Evolutionary conservation across 2,888 invertebrate species (phyloP).

Genomic region (Caradrina kadenii): DNA sequence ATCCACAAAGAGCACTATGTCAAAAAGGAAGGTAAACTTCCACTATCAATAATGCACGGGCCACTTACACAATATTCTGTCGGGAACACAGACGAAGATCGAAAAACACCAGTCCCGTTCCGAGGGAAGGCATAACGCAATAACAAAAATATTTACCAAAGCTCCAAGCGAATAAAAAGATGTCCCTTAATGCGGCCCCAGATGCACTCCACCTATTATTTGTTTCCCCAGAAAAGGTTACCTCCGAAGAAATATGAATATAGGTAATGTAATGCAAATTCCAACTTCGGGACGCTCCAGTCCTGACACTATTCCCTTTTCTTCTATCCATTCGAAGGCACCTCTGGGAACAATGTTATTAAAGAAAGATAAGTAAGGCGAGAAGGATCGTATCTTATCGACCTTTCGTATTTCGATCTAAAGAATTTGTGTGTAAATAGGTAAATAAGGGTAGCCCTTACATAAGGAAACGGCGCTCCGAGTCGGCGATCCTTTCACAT

Average conservation of each 20-base stretch:
- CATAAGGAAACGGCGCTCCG: constrained; percentile 41
- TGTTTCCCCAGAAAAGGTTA: constrained; percentile 83
- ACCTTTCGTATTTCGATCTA: constrained; percentile 71
- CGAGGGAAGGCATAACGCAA: constrained; percentile 78
- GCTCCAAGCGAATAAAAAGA: constrained; percentile 87
- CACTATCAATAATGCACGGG: constrained; percentile 79
- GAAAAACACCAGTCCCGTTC: constrained; percentile 70
- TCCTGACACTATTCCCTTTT: constrained; percentile 78
- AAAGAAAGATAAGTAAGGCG: constrained; percentile 80
- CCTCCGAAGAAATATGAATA: constrained; percentile 81
- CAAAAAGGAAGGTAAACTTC: constrained; percentile 62
- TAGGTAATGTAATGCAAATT: constrained; percentile 85
- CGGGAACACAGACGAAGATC: constrained; percentile 72
- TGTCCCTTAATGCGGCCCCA: constrained; percentile 88
- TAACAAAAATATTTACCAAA: constrained; percentile 90
- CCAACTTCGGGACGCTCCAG: constrained; percentile 72
- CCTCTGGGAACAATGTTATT: constrained; percentile 85
- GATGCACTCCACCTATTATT: constrained; percentile 88
- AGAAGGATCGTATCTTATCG: constrained; percentile 67
- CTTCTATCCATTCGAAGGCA: constrained; percentile 76
- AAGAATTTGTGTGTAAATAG: constrained; percentile 63
- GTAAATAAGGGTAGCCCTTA: constrained; percentile 61
- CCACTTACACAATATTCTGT: constrained; percentile 79
- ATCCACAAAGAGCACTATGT: constrained; percentile 61
- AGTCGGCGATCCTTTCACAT: constrained; percentile 36